Evolutionary conservation across 92 coral and sea anemone species (phyloP).

Genomic region (Metridium senile): DNA sequence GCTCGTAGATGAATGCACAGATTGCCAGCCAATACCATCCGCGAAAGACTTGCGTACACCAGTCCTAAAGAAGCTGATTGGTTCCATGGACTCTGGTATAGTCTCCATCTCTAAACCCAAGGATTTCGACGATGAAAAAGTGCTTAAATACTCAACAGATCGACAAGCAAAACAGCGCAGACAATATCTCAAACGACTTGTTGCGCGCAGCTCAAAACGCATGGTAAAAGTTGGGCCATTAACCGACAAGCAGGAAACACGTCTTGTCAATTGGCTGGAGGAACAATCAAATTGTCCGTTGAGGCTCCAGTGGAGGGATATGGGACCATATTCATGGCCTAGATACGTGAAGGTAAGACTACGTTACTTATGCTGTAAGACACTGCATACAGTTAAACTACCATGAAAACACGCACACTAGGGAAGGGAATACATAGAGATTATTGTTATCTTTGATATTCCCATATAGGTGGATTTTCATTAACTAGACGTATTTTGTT

Average conservation of each 20-base stretch:
- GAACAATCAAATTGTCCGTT: constrained; percentile 65
- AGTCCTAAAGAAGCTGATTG: constrained; percentile 14
- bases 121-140: not conserved
- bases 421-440: too few relatives aligned
- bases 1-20: constrained; percentile 26
- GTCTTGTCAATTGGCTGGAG: constrained; percentile 68
- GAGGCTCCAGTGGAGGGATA: constrained; percentile 60
- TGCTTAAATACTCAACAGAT: not conserved
- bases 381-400: too few relatives aligned
- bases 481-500: too few relatives aligned
- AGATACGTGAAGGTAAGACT: constrained; percentile 78
- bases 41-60: constrained; percentile 10
- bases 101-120: constrained; percentile 29
- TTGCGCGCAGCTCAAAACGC: not conserved
- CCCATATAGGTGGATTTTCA: too few relatives aligned
- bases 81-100: constrained; percentile 5
- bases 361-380: too few relatives aligned
- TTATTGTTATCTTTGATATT: too few relatives aligned
- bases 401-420: too few relatives aligned
- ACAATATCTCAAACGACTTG: not conserved
- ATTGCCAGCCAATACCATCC: constrained; percentile 38
- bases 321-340: constrained; percentile 78
- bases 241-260: constrained; percentile 30
- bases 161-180: not conserved
- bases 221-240: constrained; percentile 9